A percentile compares a stretch with the other conserved stretches of the same genome.
These are phyloP conservation scores for Zootermopsis nevadensis DNA, from an alignment of 2,888 invertebrate genomes.

Conservation along the genomic window DNA sequence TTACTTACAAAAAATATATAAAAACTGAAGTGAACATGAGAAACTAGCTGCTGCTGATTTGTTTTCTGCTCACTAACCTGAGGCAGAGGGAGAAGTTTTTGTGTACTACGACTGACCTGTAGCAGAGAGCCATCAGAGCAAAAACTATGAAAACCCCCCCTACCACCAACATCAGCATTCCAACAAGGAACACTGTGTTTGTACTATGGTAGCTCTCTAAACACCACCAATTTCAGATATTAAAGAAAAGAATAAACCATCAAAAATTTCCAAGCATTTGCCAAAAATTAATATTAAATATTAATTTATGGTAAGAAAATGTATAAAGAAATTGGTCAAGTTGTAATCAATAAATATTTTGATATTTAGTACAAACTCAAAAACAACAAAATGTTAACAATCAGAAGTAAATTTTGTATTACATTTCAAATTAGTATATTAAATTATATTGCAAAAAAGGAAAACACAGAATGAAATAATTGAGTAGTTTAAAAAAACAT, in stretches of 20 bases:
- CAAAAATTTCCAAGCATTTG: neutral
- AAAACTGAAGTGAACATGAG: slow-evolving; percentile 59
- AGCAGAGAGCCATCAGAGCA: slow-evolving; percentile 99
- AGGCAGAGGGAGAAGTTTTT: slow-evolving; percentile 98
- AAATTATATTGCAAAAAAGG: no score
- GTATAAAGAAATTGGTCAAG: neutral
- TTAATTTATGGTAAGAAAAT: neutral
- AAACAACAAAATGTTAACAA: no score
- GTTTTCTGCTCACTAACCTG: slow-evolving; percentile 94
- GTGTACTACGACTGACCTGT: slow-evolving; percentile 99
- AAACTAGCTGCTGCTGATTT: slow-evolving; percentile 68
- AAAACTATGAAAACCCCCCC: slow-evolving; percentile 99
- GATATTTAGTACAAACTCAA: neutral
- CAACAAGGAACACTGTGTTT: slow-evolving; percentile 97
- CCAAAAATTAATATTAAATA: neutral
- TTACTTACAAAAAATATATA: slow-evolving; percentile 22
- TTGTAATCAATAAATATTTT: neutral
- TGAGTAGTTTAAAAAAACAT: neutral
- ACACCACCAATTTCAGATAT: neutral
- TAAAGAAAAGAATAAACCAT: neutral
- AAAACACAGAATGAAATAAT: no score
- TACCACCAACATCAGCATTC: slow-evolving; percentile 98
- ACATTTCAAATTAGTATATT: neutral
- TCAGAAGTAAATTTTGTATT: neutral
- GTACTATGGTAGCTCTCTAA: slow-evolving; percentile 97